Conservation (phyloP, 1,140 invertebrate species). For the Drosophila burlai region DNA sequence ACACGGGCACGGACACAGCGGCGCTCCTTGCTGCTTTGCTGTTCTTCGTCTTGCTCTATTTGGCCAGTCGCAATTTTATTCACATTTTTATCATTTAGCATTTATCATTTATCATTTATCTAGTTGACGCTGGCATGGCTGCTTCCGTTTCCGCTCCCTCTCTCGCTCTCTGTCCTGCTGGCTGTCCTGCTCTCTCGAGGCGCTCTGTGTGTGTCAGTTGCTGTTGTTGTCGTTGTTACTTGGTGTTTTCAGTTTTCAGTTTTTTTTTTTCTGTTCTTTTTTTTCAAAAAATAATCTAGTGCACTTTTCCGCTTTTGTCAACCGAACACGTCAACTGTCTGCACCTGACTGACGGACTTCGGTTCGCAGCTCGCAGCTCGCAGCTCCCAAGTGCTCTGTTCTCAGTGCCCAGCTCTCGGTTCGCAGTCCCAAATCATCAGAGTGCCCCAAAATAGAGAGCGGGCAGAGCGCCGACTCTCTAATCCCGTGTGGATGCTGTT, state of each 20-base stretch:
- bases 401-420: constrained; percentile 11
- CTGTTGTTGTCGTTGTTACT: constrained; percentile 5
- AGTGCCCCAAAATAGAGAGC: constrained; percentile 45
- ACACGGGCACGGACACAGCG: constrained; percentile 33
- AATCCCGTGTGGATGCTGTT: constrained; percentile 72
- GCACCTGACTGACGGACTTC: constrained; percentile 78
- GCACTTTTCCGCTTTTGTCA: constrained; percentile 73
- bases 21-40: constrained; percentile 45
- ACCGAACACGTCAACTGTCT: constrained; percentile 85
- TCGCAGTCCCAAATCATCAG: constrained; percentile 18
- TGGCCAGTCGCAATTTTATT: constrained; percentile 37
- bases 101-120: constrained; percentile 19
- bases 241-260: constrained; percentile 5
- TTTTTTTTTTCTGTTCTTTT: not conserved
- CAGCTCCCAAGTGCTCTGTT: constrained; percentile 19
- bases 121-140: constrained; percentile 29
- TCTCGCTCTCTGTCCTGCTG: constrained; percentile 14
- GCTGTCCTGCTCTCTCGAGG: constrained; percentile 21
- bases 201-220: constrained; percentile 38
- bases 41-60: constrained; percentile 38
- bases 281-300: constrained; percentile 26
- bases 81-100: constrained; percentile 39
- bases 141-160: constrained; percentile 15
- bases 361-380: constrained; percentile 32
- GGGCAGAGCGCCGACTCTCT: constrained; percentile 50